phyloP scores from a whole-genome alignment of 2,797 vertebrate genomes.

The Tamandua tetradactyla region DNA sequence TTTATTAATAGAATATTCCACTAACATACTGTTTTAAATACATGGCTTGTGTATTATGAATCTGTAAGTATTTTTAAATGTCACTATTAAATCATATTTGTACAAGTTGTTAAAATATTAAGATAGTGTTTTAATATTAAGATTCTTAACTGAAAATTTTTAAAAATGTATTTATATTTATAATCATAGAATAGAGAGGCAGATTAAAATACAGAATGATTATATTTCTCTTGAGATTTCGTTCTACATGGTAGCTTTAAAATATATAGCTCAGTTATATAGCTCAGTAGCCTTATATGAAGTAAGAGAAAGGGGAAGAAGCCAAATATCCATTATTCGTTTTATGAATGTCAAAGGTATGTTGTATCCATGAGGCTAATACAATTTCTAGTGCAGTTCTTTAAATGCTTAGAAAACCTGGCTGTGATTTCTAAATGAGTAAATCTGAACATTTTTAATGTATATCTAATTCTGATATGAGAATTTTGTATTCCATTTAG shows the following conservation, averaged over 20 bases:
- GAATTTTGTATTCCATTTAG: constrained; percentile 4
- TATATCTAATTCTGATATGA: background rate
- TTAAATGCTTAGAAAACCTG: background rate
- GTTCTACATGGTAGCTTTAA: constrained; percentile 9
- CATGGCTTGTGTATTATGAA: background rate
- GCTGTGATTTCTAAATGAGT: constrained; percentile 16
- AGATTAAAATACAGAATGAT: constrained; percentile 1
- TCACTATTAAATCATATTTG: background rate
- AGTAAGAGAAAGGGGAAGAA: background rate
- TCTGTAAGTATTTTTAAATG: background rate
- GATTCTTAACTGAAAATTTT: constrained; percentile 22
- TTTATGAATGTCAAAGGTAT: constrained; percentile 46
- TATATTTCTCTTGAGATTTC: background rate
- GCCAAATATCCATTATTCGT: background rate
- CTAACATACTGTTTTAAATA: background rate
- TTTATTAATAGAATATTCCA: constrained; percentile 8
- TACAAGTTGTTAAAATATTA: background rate
- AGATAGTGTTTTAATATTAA: background rate
- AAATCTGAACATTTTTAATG: background rate
- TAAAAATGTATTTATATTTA: background rate
- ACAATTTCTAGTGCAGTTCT: constrained; percentile 43
- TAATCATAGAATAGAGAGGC: background rate
- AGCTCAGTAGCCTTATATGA: constrained; percentile 9
- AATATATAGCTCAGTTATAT: constrained; percentile 32
- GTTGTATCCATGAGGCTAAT: background rate